A percentile compares a stretch with the other conserved stretches of the same genome.
Evolutionary conservation across 2,113 vertebrate genomes (phyloP).

Genomic region (Pygathrix nemaeus): DNA sequence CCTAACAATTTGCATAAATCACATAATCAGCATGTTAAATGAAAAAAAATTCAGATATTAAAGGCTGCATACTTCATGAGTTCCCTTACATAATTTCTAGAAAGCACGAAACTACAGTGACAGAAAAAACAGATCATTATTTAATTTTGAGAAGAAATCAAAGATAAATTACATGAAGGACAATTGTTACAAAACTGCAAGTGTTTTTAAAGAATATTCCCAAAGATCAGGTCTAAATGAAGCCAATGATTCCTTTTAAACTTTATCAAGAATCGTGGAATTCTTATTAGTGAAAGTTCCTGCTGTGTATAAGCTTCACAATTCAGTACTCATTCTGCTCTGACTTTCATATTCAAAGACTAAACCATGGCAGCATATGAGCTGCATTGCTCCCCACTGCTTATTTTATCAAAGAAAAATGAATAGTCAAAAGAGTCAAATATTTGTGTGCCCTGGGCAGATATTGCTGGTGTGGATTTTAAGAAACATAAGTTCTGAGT

Average conservation of each 20-base stretch:
- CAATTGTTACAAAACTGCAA: not conserved
- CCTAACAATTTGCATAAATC: not conserved
- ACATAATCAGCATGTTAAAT: not conserved
- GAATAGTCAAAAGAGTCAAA: not conserved
- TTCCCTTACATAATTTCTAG: not conserved
- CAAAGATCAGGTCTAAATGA: not conserved
- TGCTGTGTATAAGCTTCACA: not conserved
- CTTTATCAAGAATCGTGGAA: not conserved
- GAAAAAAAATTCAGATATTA: not conserved
- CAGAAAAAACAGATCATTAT: not conserved
- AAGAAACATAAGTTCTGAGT: not conserved
- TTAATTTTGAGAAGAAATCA: not conserved
- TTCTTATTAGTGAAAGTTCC: not conserved
- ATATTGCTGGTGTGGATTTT: not conserved
- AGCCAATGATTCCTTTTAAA: not conserved
- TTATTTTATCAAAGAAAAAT: constrained; percentile 18
- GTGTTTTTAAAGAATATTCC: not conserved
- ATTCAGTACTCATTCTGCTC: not conserved
- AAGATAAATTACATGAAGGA: not conserved
- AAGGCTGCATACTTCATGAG: not conserved
- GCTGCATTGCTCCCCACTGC: not conserved
- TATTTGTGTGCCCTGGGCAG: not conserved
- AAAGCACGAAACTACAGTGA: not conserved
- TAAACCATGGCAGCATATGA: not conserved
- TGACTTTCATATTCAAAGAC: not conserved